These are phyloP conservation scores for Anodontia alba DNA, from an alignment of 2,888 invertebrate genomes.

Conservation along the genomic window DNA sequence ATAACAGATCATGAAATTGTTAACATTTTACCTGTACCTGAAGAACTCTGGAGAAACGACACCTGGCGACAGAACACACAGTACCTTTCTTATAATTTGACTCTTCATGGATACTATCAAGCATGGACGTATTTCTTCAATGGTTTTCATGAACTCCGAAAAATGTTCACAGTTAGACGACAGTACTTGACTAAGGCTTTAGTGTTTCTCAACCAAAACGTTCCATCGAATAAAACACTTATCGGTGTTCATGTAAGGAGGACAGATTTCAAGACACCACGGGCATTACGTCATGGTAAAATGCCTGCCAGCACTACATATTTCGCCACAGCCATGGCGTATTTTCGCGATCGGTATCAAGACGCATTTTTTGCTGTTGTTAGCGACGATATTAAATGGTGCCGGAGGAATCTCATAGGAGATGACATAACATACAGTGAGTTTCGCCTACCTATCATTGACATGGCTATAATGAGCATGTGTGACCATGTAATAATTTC, in stretches of 20 bases:
- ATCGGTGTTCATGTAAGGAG: background rate
- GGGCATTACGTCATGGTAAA: background rate
- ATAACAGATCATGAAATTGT: background rate
- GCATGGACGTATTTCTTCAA: background rate
- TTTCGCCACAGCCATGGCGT: background rate
- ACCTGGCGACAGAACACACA: background rate
- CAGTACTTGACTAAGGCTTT: background rate
- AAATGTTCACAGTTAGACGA: background rate
- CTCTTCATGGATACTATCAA: background rate
- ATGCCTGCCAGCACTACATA: background rate
- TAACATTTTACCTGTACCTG: background rate
- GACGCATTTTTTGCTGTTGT: background rate
- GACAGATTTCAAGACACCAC: background rate
- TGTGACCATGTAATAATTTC: conserved; percentile 1
- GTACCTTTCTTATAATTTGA: background rate
- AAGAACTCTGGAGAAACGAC: background rate
- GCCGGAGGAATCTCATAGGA: background rate
- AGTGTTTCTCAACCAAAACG: background rate
- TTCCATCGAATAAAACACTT: background rate
- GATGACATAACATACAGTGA: background rate
- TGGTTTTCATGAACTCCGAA: background rate
- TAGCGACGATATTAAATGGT: background rate
- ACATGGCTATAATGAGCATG: background rate
- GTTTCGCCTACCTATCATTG: background rate
- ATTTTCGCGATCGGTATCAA: background rate